Base-by-base conservation (phyloP, 2,888 invertebrate species). In the Volucella inanis region DNA sequence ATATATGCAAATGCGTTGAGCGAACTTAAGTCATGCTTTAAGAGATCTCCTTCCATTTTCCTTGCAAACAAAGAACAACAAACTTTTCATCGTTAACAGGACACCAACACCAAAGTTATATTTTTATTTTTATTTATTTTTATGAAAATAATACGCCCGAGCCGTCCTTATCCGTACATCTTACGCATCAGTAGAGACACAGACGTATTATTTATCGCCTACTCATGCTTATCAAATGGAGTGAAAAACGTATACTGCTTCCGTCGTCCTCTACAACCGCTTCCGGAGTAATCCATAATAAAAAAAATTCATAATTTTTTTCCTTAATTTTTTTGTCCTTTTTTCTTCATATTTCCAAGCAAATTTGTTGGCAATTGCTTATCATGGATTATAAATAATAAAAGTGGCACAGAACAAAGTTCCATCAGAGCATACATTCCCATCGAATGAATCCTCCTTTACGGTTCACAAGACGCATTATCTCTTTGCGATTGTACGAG, bases 361-460 rank as follows among this genome's bases (percentile, higher is more conserved):
- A 70, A 62, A 62, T 55, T 77, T 70, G 39, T 38, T 77, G 77
- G 70, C 77, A 77, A 62, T 77, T 77, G 49, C 62, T 70, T 77
- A 64, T 49, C 77, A 62, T 43, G 55, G 77, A 70, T 77, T 77
- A 70, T 70, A 62, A 77, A 70, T 62, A 70, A 68, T 47, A 77
- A 75, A 77, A 65, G 41, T 50, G 38, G 49, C 74, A 57, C 52
- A 38, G 9, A 3, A n/a, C 18, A 38, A 12, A 52, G 57, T 39
- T 12, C 45, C 45, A 11, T 38, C 57, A 15, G 39, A 14, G 15
- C 6, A 38, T n/a, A n/a, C 45, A 38, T 41, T 22, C n/a, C 18
- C 6, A 2, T 12, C 18, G 6, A 52, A 52, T 65, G n/a, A 22
- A 54, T 22, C 22, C 67, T 61, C n/a, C 18, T 22, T 14, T 18